Percentiles rank a stretch among this genome's conserved stretches.
Evolutionary conservation across 2,888 invertebrate species (phyloP).

Genomic region (Diaperis boleti): DNA sequence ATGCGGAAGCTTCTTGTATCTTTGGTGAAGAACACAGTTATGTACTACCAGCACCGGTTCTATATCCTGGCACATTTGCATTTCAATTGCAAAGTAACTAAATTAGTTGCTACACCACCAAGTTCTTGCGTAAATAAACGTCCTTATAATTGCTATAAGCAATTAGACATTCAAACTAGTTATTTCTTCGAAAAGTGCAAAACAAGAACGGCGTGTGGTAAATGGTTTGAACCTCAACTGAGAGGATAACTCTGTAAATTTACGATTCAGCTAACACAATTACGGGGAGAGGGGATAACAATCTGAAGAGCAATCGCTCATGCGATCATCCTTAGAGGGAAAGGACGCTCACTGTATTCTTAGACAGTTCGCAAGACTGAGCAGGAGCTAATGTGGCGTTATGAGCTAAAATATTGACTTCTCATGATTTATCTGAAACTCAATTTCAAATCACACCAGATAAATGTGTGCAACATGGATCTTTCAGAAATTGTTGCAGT

Average conservation of each 20-base stretch:
- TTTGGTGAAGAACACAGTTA: conserved; percentile 5
- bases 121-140: conserved; percentile 24
- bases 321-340: conserved; percentile 2
- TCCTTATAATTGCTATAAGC: conserved; percentile 36
- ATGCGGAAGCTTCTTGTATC: background rate
- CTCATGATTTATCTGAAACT: too few species aligned
- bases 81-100: conserved; percentile 32
- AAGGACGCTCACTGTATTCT: conserved; percentile 1
- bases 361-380: background rate
- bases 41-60: conserved; percentile 4
- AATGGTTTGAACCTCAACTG: conserved; percentile 34
- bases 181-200: conserved; percentile 30
- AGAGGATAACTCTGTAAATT: conserved; percentile 38
- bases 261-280: conserved; percentile 33
- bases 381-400: background rate
- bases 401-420: too few species aligned
- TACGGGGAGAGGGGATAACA: conserved; percentile 23
- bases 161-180: conserved; percentile 36
- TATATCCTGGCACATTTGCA: conserved; percentile 29
- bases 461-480: too few species aligned
- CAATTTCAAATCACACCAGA: too few species aligned
- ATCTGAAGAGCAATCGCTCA: conserved; percentile 21
- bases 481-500: too few species aligned
- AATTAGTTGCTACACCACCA: conserved; percentile 31
- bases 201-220: conserved; percentile 29